A percentile compares a stretch with the other conserved stretches of the same genome.
Conservation (phyloP, 1,140 invertebrate genomes). For the Pseudobourletiella spinata region DNA sequence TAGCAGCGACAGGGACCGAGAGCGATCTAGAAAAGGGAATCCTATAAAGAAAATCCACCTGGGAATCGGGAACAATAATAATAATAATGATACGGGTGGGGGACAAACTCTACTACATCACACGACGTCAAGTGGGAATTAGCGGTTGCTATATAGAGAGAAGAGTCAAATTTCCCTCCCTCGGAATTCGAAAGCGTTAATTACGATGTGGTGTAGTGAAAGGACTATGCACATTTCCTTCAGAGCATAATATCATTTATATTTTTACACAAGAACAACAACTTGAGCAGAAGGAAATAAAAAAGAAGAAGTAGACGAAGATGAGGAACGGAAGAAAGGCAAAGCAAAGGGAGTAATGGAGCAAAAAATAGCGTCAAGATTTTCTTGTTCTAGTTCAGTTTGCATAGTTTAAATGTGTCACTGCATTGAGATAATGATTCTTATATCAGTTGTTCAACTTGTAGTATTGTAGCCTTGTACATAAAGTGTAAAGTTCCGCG, state of each 20-base stretch:
- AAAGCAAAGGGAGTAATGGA: background rate
- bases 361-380: background rate
- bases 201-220: too few relatives aligned
- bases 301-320: background rate
- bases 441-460: background rate
- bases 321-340: too few relatives aligned
- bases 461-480: background rate
- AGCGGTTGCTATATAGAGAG: background rate
- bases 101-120: background rate
- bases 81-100: conserved; percentile 16
- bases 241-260: background rate
- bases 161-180: background rate
- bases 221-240: too few relatives aligned
- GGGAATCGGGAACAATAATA: conserved; percentile 29
- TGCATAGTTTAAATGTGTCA: background rate
- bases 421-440: background rate
- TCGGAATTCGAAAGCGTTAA: too few relatives aligned
- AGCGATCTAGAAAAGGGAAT: conserved; percentile 33
- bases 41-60: conserved; percentile 33
- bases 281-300: too few relatives aligned
- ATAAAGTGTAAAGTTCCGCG: background rate
- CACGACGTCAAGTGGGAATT: conserved; percentile 4
- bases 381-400: background rate
- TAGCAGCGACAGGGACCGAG: conserved; percentile 17
- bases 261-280: background rate